Percentiles rank a stretch among this genome's conserved stretches.
phyloP scores from a whole-genome alignment of 2,113 vertebrate genomes.

The Sminthopsis crassicaudata region DNA sequence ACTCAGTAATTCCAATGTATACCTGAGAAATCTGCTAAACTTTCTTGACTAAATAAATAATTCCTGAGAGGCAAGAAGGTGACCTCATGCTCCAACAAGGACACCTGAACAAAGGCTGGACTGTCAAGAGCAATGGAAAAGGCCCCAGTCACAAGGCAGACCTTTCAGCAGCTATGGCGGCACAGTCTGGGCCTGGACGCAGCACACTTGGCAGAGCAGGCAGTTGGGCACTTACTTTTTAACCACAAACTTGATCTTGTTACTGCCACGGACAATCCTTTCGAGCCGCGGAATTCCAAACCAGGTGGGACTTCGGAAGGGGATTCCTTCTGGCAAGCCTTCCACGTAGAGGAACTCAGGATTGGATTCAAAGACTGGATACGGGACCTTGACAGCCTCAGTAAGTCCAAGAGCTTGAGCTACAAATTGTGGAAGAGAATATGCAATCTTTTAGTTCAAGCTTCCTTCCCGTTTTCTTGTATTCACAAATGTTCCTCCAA shows the following conservation, averaged over 20 bases:
- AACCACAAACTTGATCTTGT: conserved; percentile 86
- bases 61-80: background rate
- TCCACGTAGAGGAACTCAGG: conserved; percentile 83
- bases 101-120: too few relatives aligned
- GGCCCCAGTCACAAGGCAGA: background rate
- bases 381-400: conserved; percentile 86
- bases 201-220: too few relatives aligned
- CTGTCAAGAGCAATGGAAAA: background rate
- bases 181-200: background rate
- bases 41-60: background rate
- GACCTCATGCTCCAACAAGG: background rate
- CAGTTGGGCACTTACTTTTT: conserved; percentile 82
- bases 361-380: conserved; percentile 85
- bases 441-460: background rate
- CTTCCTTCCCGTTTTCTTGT: background rate
- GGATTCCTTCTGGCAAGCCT: conserved; percentile 88
- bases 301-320: conserved; percentile 88
- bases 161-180: background rate
- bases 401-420: conserved; percentile 85
- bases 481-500: background rate
- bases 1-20: background rate
- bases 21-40: background rate
- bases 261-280: conserved; percentile 85
- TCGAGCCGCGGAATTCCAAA: conserved; percentile 90
- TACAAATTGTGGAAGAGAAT: conserved; percentile 69